These are phyloP conservation scores for Scleropages formosus DNA, from an alignment of 2,797 vertebrate species.

Conservation along the genomic window DNA sequence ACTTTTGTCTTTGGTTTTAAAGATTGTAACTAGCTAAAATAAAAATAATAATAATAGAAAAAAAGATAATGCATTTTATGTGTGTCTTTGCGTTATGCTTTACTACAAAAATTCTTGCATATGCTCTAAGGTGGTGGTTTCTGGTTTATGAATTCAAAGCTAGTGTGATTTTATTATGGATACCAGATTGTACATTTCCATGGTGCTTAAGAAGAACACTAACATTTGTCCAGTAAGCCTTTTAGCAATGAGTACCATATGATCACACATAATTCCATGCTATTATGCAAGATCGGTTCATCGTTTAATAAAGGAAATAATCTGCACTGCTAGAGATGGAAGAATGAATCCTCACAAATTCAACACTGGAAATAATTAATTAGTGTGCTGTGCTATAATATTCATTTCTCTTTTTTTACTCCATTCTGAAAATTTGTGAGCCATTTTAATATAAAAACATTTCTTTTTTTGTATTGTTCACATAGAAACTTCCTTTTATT, in stretches of 20 bases:
- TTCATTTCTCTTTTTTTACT: not conserved
- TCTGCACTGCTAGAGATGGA: constrained; percentile 41
- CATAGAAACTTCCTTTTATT: too few species aligned
- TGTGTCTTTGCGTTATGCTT: not conserved
- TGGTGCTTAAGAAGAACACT: constrained; percentile 32
- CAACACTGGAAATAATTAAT: constrained; percentile 28
- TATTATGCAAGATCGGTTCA: constrained; percentile 60
- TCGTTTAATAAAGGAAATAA: constrained; percentile 52
- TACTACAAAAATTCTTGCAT: not conserved
- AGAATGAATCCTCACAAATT: constrained; percentile 44
- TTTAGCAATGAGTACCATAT: constrained; percentile 51
- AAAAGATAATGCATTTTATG: not conserved
- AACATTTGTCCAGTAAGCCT: constrained; percentile 61
- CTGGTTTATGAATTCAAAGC: not conserved
- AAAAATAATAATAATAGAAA: too few species aligned
- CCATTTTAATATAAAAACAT: too few species aligned
- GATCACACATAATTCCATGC: constrained; percentile 56
- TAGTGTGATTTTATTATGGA: constrained; percentile 10
- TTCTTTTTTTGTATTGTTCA: too few species aligned
- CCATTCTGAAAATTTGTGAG: not conserved
- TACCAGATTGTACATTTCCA: constrained; percentile 6
- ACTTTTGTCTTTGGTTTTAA: too few species aligned
- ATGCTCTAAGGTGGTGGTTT: not conserved
- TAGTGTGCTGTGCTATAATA: not conserved
- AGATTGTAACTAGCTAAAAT: not conserved